Evolutionary conservation across 2,888 invertebrate genomes (phyloP).

Genomic region (Drosophila nr. perissopoda): DNA sequence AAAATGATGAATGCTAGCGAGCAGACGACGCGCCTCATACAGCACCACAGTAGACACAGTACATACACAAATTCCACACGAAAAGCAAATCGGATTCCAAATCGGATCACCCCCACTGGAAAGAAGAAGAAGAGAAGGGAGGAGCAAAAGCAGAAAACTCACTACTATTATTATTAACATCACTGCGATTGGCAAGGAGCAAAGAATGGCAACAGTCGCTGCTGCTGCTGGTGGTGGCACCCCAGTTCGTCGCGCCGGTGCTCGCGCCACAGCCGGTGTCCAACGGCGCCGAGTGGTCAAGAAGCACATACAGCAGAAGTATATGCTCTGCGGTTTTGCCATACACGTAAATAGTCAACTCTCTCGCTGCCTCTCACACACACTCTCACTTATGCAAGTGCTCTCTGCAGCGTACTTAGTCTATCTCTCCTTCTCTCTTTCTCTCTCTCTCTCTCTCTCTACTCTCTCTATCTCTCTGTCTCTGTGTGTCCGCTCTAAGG

Average conservation of each 20-base stretch:
- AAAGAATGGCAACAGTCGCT: slow-evolving; percentile 36
- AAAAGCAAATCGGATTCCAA: slow-evolving; percentile 42
- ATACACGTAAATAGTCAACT: slow-evolving; percentile 82
- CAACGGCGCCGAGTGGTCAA: slow-evolving; percentile 83
- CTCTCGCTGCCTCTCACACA: neutral
- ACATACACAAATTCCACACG: slow-evolving; percentile 48
- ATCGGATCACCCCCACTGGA: slow-evolving; percentile 29
- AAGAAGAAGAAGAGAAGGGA: neutral
- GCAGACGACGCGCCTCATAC: slow-evolving; percentile 62
- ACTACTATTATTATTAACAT: neutral
- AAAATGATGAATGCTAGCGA: slow-evolving; percentile 75
- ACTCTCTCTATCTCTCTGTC: neutral
- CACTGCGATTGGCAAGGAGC: neutral
- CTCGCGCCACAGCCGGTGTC: slow-evolving; percentile 82
- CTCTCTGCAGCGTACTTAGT: slow-evolving; percentile 30
- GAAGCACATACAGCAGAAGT: slow-evolving; percentile 85
- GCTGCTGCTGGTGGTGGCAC: slow-evolving; percentile 21
- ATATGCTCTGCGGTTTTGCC: slow-evolving; percentile 85
- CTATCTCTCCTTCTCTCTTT: neutral
- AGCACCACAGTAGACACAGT: slow-evolving; percentile 27
- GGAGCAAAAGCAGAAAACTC: neutral
- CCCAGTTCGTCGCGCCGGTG: slow-evolving; percentile 70
- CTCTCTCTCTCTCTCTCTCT: neutral
- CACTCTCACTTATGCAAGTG: slow-evolving; percentile 2
- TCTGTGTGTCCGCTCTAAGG: slow-evolving; percentile 57